Evolutionary conservation across 2,797 vertebrate species (phyloP).

Genomic region (Clamator glandarius): DNA sequence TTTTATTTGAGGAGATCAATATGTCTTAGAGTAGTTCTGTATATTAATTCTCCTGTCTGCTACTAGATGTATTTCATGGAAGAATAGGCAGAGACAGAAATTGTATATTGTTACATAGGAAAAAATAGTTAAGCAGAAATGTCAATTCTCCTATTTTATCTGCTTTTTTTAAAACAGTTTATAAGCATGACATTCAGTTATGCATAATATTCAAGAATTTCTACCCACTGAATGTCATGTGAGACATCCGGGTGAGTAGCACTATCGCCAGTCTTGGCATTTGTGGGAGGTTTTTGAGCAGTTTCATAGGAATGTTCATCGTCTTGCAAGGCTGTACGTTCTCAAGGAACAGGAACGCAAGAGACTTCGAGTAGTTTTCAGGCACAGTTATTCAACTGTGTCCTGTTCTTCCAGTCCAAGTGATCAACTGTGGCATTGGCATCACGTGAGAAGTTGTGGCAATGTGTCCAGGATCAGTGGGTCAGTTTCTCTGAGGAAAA

Average conservation of each 20-base stretch:
- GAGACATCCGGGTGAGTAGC: background rate
- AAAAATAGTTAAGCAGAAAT: background rate
- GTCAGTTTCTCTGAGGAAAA: background rate
- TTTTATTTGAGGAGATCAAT: background rate
- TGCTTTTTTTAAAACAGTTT: background rate
- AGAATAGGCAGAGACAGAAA: background rate
- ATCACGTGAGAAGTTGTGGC: background rate
- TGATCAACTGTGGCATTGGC: background rate
- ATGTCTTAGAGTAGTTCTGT: background rate
- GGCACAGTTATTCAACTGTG: background rate
- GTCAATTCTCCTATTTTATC: background rate
- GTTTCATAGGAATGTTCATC: background rate
- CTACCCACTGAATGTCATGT: background rate
- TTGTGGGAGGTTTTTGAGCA: background rate
- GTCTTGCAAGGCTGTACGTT: background rate
- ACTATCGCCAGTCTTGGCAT: background rate
- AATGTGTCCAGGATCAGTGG: background rate
- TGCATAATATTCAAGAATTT: background rate
- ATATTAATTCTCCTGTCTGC: background rate
- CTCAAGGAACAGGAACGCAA: background rate
- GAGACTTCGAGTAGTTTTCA: background rate
- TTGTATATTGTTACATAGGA: background rate
- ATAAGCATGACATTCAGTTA: background rate
- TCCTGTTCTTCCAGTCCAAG: background rate
- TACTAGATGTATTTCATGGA: background rate